Percentiles rank a stretch among this genome's conserved stretches.
phyloP scores from a whole-genome alignment of 2,113 vertebrate genomes.

The Bombycilla garrulus region DNA sequence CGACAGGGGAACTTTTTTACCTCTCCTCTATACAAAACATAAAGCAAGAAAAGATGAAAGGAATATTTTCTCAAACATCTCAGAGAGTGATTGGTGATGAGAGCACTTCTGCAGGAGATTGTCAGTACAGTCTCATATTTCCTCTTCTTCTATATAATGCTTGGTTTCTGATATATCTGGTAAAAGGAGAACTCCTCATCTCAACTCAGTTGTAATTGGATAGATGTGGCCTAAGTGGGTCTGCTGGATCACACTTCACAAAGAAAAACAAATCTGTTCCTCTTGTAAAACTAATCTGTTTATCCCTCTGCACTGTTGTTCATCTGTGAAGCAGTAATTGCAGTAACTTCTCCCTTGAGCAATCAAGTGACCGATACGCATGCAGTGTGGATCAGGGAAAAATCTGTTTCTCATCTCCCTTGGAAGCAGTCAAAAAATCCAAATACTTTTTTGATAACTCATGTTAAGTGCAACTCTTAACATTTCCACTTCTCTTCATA shows the following conservation, averaged over 20 bases:
- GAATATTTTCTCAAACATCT: not conserved
- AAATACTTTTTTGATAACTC: not conserved
- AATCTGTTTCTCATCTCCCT: conserved; percentile 7
- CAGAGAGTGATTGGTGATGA: not conserved
- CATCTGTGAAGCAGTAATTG: not conserved
- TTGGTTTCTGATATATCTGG: not conserved
- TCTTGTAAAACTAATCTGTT: conserved; percentile 8
- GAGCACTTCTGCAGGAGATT: not conserved
- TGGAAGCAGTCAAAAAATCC: not conserved
- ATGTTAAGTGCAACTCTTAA: not conserved
- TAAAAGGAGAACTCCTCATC: not conserved
- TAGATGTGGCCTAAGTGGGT: not conserved
- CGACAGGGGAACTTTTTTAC: not conserved
- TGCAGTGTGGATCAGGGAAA: not conserved
- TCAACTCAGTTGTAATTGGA: not conserved
- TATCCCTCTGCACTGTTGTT: not conserved
- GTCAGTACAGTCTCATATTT: not conserved
- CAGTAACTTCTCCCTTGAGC: conserved; percentile 4
- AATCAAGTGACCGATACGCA: not conserved
- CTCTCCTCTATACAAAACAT: not conserved
- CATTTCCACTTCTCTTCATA: not conserved
- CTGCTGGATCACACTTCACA: not conserved
- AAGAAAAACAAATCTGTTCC: not conserved
- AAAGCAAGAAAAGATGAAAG: not conserved
- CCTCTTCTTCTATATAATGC: not conserved